phyloP scores from a whole-genome alignment of 2,113 vertebrate genomes.

The Corvus hawaiiensis region DNA sequence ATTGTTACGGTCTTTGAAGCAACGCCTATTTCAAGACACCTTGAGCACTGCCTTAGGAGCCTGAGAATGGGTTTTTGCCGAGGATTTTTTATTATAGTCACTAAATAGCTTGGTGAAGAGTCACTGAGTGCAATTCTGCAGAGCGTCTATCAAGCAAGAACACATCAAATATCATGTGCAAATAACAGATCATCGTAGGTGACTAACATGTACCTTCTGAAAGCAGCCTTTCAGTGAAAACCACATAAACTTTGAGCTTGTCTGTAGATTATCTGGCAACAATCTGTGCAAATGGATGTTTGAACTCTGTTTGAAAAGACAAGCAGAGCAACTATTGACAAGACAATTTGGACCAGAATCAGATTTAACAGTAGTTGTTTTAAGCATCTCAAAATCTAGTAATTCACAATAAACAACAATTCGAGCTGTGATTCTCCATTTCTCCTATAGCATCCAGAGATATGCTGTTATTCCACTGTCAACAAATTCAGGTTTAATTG shows the following conservation, averaged over 20 bases:
- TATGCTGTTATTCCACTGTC: constrained; percentile 96
- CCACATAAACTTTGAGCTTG: neutral
- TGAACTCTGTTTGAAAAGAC: neutral
- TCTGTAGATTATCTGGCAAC: neutral
- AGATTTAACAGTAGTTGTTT: neutral
- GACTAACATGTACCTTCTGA: neutral
- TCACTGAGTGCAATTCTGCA: neutral
- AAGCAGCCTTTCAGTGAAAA: neutral
- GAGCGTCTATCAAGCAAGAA: neutral
- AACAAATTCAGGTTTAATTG: constrained; percentile 96
- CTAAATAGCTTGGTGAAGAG: neutral
- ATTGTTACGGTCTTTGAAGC: neutral
- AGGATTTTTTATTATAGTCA: neutral
- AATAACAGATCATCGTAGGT: neutral
- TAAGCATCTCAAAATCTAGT: neutral
- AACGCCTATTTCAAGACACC: neutral
- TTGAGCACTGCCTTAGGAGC: neutral
- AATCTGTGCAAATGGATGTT: neutral
- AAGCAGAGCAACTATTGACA: neutral
- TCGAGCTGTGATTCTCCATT: neutral
- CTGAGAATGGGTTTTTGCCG: neutral
- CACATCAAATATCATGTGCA: neutral
- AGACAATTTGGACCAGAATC: neutral
- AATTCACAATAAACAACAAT: neutral
- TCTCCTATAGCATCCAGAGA: constrained; percentile 86